Percentiles rank a stretch among this genome's conserved stretches.
Conservation (phyloP, 2,113 vertebrate genomes). For the Procavia capensis region DNA sequence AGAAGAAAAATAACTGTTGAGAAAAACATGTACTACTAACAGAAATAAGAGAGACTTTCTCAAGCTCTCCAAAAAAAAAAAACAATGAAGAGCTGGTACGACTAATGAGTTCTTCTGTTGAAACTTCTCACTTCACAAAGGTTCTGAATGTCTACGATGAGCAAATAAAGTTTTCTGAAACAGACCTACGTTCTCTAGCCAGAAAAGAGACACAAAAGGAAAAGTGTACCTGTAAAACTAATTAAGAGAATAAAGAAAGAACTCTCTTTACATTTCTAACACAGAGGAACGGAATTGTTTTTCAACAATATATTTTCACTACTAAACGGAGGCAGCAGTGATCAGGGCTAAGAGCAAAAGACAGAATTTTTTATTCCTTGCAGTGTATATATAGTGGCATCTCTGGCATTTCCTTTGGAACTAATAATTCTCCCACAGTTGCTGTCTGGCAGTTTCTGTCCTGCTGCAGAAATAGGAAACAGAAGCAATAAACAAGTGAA, state of each 20-base stretch:
- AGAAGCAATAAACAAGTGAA: background rate
- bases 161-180: constrained; percentile 14
- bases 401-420: constrained; percentile 42
- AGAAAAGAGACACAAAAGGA: background rate
- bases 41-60: background rate
- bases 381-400: background rate
- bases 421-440: background rate
- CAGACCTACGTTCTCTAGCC: background rate
- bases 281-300: constrained; percentile 3
- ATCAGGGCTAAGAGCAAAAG: background rate
- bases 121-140: background rate
- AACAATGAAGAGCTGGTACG: background rate
- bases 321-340: background rate
- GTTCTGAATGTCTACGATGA: background rate
- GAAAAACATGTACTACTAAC: background rate
- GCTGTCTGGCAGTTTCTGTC: background rate
- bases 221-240: background rate
- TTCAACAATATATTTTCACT: background rate
- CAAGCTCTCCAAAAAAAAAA: background rate
- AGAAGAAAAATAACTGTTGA: constrained; percentile 27
- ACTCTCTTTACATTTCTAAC: background rate
- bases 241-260: background rate
- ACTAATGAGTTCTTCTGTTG: background rate
- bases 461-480: background rate
- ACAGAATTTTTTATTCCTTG: background rate